phyloP scores from a whole-genome alignment of 2,797 vertebrate genomes.

The Syngnathus acus region DNA sequence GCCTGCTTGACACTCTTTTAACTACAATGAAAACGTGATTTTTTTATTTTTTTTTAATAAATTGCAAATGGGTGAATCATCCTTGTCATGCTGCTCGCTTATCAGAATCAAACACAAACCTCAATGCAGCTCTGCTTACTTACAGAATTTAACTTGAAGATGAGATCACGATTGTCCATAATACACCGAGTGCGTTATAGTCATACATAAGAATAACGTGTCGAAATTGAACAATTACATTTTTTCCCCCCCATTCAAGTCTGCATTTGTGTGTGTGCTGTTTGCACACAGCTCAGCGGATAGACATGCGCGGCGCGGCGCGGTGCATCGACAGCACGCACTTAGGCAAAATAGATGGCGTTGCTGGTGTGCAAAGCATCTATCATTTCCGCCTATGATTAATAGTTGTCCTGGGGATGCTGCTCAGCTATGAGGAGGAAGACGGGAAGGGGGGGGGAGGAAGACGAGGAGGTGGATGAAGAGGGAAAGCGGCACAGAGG shows the following conservation, averaged over 20 bases:
- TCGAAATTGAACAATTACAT: not conserved
- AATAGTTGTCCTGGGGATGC: conserved; percentile 72
- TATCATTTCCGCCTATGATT: conserved; percentile 75
- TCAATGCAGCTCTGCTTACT: not conserved
- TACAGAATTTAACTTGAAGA: not conserved
- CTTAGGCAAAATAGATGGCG: conserved; percentile 71
- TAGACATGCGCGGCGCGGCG: conserved; percentile 54
- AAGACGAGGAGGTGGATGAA: conserved; percentile 2
- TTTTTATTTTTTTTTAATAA: not conserved
- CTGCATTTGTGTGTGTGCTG: conserved; percentile 7
- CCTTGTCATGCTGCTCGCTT: conserved; percentile 8
- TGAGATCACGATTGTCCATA: not conserved
- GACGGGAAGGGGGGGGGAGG: conserved; percentile 8
- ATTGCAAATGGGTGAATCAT: not conserved
- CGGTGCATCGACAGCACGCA: conserved; percentile 61
- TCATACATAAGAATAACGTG: not conserved
- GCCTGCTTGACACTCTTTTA: not conserved
- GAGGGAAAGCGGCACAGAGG: conserved; percentile 2
- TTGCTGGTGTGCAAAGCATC: conserved; percentile 71
- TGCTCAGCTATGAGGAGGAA: conserved; percentile 45
- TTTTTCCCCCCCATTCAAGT: not conserved
- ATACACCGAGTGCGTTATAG: not conserved
- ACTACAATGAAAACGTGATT: not conserved
- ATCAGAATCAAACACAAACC: not conserved
- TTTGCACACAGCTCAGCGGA: conserved; percentile 27